Evolutionary conservation across 2,888 invertebrate genomes (phyloP).

Genomic region (Electrophaes corylata): DNA sequence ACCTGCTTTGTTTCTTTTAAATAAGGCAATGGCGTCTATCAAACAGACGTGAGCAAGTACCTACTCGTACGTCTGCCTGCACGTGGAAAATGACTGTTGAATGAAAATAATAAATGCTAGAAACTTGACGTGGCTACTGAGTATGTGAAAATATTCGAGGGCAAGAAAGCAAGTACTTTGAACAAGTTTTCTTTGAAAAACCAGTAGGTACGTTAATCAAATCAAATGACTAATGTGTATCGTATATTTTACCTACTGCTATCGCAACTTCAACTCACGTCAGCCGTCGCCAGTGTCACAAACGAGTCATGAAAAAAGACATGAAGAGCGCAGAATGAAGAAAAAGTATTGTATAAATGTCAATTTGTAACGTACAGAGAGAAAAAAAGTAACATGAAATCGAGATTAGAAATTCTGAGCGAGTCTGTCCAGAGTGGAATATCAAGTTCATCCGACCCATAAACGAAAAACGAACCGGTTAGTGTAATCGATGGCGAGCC

Average conservation of each 20-base stretch:
- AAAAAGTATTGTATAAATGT: slow-evolving; percentile 32
- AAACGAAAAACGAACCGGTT: slow-evolving; percentile 79
- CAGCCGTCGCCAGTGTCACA: neutral
- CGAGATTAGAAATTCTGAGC: slow-evolving; percentile 54
- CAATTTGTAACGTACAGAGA: slow-evolving; percentile 42
- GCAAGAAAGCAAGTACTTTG: slow-evolving; percentile 52
- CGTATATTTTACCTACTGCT: slow-evolving; percentile 24
- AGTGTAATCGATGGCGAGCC: slow-evolving; percentile 78
- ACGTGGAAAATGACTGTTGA: slow-evolving; percentile 66
- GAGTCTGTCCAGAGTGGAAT: slow-evolving; percentile 49
- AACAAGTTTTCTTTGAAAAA: slow-evolving; percentile 48
- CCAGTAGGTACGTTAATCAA: slow-evolving; percentile 45
- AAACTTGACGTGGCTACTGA: slow-evolving; percentile 53
- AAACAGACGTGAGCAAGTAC: slow-evolving; percentile 56
- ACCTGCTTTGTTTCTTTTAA: slow-evolving; percentile 55
- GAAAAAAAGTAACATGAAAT: slow-evolving; percentile 40
- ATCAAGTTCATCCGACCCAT: slow-evolving; percentile 63
- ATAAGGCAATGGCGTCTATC: slow-evolving; percentile 50
- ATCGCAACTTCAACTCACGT: slow-evolving; percentile 15
- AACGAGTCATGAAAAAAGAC: slow-evolving; percentile 23
- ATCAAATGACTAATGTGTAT: slow-evolving; percentile 55
- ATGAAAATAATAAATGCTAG: slow-evolving; percentile 68
- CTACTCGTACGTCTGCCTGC: slow-evolving; percentile 49
- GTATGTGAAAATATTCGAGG: slow-evolving; percentile 48
- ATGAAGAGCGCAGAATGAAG: slow-evolving; percentile 11